Base-by-base conservation (phyloP, 1,140 invertebrate genomes). In the Lepidostoma basale region DNA sequence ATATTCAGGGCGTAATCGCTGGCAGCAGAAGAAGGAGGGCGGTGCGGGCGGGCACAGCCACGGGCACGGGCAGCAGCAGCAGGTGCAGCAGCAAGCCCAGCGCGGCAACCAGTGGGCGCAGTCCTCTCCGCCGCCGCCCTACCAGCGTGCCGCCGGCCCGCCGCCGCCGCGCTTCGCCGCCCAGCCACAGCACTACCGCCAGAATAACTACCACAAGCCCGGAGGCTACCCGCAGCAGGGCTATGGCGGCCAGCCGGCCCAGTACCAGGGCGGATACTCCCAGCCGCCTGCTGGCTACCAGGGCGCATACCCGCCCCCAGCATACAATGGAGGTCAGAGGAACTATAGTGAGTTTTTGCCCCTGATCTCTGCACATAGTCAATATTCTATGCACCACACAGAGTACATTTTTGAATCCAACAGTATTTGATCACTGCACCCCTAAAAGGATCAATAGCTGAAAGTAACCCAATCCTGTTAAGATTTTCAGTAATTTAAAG, bases 11-110 rank as follows among this genome's bases (percentile, higher is more conserved):
- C 82, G 82, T 65, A 83, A 83, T 62, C 80, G 82, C 49, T 83
- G 82, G 82, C 82, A 83, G 67, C 81, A 83, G 75, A 78, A 81
- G 30, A 83, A 83, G 67, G 81, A 83, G n/a, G 56, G 44, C n/a
- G 44, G 40, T 16, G 42, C 25, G 33, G 54, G 47, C 8, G 36
- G 36, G 22, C 30, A 33, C 30, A 33, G 30, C 10, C 47, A 33
- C 30, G 12, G 6, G 20, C 25, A 10, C 62, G 26, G 28, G 56
- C 52, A 56, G 52, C 8, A n/a, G 52, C 52, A 33, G 52, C n/a
- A 18, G 30, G 25, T 28, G 28, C 26, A 36, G 52, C 52, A 40
- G 9, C 23, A 44, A 4, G 59, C 58, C 16, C 66, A 54, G 42
- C 49, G 49, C 25, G 59, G 58, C 25, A 72, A 72, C 52, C 81